Conservation (phyloP, 2,113 vertebrate genomes). For the Collichthys lucidus region DNA sequence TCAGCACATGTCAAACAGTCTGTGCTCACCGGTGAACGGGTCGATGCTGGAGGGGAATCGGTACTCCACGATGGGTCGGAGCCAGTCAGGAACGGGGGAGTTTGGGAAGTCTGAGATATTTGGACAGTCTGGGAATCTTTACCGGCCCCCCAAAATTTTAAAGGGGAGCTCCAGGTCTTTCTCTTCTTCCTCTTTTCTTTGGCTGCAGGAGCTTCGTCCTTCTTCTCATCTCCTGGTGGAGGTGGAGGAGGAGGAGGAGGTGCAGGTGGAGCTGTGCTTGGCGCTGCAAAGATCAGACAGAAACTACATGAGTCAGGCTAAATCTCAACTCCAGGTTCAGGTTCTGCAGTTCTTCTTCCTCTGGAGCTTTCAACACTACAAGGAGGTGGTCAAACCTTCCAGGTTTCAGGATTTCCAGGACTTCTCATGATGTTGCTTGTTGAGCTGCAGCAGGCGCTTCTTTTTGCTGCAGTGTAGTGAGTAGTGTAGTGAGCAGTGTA, state of each 20-base stretch:
- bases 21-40: constrained; percentile 90
- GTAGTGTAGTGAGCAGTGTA: too few relatives aligned
- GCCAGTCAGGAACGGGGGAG: constrained; percentile 80
- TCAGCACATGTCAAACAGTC: background rate
- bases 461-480: too few relatives aligned
- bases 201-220: background rate
- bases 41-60: constrained; percentile 94
- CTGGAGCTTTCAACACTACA: too few relatives aligned
- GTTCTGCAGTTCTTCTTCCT: too few relatives aligned
- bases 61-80: constrained; percentile 75
- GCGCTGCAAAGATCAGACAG: constrained; percentile 80
- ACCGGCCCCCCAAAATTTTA: constrained; percentile 87
- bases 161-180: constrained; percentile 78
- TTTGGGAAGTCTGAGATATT: constrained; percentile 23
- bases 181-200: constrained; percentile 50
- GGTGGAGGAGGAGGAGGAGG: constrained; percentile 66
- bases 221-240: constrained; percentile 59
- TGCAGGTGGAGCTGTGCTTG: constrained; percentile 82
- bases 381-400: too few relatives aligned
- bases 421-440: too few relatives aligned
- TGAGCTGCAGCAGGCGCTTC: too few relatives aligned
- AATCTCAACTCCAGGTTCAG: too few relatives aligned
- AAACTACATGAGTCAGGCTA: too few relatives aligned
- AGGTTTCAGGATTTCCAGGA: too few relatives aligned
- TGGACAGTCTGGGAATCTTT: constrained; percentile 72